These are phyloP conservation scores for Phenacoccus solenopsis DNA, from an alignment of 1,140 invertebrate genomes.

Conservation along the genomic window DNA sequence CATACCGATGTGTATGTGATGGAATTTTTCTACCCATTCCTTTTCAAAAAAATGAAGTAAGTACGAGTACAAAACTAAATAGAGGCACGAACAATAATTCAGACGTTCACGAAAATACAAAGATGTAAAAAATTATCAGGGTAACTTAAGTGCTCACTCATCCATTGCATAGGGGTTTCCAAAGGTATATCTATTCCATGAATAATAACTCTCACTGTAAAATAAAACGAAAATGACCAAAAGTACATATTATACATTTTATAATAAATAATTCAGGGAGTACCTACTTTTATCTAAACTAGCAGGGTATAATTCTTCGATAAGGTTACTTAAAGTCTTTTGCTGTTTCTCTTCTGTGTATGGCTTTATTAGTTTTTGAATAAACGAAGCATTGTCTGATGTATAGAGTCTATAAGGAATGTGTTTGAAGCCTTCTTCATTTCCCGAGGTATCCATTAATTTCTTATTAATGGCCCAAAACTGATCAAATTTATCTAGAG, in stretches of 20 bases:
- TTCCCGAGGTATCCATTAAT: slow-evolving; percentile 75
- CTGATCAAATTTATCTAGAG: slow-evolving; percentile 92
- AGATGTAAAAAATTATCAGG: slow-evolving; percentile 97
- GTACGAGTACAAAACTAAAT: background rate
- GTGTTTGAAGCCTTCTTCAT: slow-evolving; percentile 74
- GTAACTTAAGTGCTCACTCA: slow-evolving; percentile 94
- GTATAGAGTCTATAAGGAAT: slow-evolving; percentile 84
- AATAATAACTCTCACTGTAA: slow-evolving; percentile 58
- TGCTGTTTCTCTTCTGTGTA: slow-evolving; percentile 55
- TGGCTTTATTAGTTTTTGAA: slow-evolving; percentile 65
- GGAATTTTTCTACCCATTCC: too few species aligned
- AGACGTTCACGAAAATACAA: background rate
- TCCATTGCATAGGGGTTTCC: slow-evolving; percentile 91
- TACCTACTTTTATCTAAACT: slow-evolving; percentile 23
- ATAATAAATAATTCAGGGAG: too few species aligned
- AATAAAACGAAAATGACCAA: too few species aligned
- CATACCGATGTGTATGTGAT: too few species aligned
- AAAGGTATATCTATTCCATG: slow-evolving; percentile 79
- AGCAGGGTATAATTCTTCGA: slow-evolving; percentile 55
- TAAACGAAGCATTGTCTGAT: slow-evolving; percentile 47
- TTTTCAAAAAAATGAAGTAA: too few species aligned
- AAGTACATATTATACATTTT: slow-evolving; percentile 14
- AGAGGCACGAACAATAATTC: background rate
- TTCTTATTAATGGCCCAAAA: slow-evolving; percentile 95
- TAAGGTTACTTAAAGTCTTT: slow-evolving; percentile 56